Conservation (phyloP, 2,113 vertebrate species). For the Anarrhichthys ocellatus region DNA sequence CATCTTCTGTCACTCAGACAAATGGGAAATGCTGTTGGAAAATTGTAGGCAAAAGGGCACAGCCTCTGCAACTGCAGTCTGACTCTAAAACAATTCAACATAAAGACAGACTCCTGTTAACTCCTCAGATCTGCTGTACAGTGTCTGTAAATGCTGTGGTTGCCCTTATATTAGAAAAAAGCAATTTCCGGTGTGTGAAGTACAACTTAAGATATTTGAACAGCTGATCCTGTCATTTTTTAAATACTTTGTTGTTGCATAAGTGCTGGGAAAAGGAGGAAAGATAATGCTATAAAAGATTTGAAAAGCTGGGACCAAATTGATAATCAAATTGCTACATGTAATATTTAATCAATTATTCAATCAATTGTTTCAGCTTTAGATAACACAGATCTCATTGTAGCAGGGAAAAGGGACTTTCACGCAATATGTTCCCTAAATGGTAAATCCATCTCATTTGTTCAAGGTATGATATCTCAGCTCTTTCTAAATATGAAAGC, state of each 20-base stretch:
- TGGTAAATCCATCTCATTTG: not conserved
- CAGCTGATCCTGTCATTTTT: not conserved
- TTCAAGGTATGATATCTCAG: not conserved
- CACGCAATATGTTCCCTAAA: not conserved
- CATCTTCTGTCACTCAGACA: constrained; percentile 1
- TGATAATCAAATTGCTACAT: too few species aligned
- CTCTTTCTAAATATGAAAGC: not conserved
- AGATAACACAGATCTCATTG: not conserved
- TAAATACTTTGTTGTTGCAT: not conserved
- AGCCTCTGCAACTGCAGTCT: not conserved
- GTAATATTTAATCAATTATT: not conserved
- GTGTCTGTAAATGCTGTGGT: not conserved
- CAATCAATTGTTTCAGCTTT: not conserved
- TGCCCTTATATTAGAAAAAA: not conserved
- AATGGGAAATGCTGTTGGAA: not conserved
- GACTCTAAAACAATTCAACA: not conserved
- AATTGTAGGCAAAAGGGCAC: constrained; percentile 5
- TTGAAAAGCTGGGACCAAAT: not conserved
- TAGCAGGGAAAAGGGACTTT: not conserved
- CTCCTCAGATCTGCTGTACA: not conserved
- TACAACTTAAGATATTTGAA: not conserved
- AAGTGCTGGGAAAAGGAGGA: not conserved
- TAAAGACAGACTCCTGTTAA: not conserved
- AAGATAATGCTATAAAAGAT: not conserved
- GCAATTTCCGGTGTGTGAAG: not conserved